These are phyloP conservation scores for Drosophila macrothrix DNA, from an alignment of 2,888 invertebrate species.

Conservation along the genomic window DNA sequence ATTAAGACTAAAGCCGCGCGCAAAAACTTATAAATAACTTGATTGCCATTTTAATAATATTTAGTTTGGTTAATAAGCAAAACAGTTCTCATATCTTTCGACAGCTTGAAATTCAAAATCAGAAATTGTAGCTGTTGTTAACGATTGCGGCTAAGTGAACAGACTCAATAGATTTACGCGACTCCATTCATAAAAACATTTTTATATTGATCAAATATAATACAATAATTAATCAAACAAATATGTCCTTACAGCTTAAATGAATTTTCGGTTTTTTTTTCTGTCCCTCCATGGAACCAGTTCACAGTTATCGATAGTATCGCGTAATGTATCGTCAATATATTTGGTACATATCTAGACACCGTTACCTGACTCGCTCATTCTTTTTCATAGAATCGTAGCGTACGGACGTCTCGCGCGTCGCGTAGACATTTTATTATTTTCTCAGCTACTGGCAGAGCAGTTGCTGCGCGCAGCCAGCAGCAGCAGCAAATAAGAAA, in stretches of 20 bases:
- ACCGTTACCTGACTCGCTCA: constrained; percentile 38
- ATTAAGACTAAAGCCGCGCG: constrained; percentile 17
- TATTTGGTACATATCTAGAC: constrained; percentile 5
- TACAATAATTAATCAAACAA: background rate
- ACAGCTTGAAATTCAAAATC: background rate
- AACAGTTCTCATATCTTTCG: background rate
- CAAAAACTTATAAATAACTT: background rate
- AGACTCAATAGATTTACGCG: background rate
- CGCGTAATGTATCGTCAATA: constrained; percentile 10
- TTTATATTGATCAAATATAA: background rate
- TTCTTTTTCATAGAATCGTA: constrained; percentile 56
- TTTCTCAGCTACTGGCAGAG: constrained; percentile 63
- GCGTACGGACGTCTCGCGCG: constrained; percentile 68
- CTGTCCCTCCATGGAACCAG: background rate
- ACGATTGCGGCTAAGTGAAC: background rate
- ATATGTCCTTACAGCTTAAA: background rate
- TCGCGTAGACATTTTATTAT: constrained; percentile 66
- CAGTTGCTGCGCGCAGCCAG: constrained; percentile 61
- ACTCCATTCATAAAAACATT: background rate
- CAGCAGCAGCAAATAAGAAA: constrained; percentile 57
- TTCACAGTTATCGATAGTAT: constrained; percentile 27
- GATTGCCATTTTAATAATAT: background rate
- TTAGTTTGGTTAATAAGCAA: background rate
- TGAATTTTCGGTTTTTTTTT: background rate
- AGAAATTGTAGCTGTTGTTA: background rate